A percentile compares a stretch with the other conserved stretches of the same genome.
Evolutionary conservation across 2,113 vertebrate genomes (phyloP).

Genomic region (Cyanoramphus novaezelandiae): DNA sequence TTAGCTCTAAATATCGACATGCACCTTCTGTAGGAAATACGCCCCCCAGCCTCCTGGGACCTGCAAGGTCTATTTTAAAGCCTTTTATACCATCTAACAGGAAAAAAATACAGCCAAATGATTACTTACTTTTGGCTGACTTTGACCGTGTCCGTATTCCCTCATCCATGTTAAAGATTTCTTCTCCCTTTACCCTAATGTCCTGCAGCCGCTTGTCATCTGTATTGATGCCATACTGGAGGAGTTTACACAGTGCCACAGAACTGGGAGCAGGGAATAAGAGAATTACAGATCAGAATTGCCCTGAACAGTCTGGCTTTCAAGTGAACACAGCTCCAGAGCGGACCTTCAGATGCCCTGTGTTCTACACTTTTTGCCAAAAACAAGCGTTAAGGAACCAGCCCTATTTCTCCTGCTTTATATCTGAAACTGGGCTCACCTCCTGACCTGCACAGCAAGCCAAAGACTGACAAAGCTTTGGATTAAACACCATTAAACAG

Average conservation of each 20-base stretch:
- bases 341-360: background rate
- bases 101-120: background rate
- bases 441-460: background rate
- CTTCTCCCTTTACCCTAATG: constrained; percentile 94
- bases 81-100: background rate
- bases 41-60: background rate
- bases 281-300: background rate
- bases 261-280: constrained; percentile 74
- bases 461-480: background rate
- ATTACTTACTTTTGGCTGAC: constrained; percentile 87
- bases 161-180: constrained; percentile 89
- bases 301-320: background rate
- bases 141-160: constrained; percentile 95
- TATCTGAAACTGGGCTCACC: fast-evolving
- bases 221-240: constrained; percentile 93
- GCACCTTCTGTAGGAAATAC: background rate
- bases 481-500: background rate
- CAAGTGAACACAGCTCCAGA: background rate
- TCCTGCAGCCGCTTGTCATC: constrained; percentile 95
- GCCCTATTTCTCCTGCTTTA: background rate
- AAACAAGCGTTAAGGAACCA: background rate
- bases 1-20: background rate
- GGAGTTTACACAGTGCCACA: constrained; percentile 93
- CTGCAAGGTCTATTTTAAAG: background rate
- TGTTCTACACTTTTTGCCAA: background rate